Base-by-base conservation (phyloP, 2,888 invertebrate species). In the Drosophila longiperda region DNA sequence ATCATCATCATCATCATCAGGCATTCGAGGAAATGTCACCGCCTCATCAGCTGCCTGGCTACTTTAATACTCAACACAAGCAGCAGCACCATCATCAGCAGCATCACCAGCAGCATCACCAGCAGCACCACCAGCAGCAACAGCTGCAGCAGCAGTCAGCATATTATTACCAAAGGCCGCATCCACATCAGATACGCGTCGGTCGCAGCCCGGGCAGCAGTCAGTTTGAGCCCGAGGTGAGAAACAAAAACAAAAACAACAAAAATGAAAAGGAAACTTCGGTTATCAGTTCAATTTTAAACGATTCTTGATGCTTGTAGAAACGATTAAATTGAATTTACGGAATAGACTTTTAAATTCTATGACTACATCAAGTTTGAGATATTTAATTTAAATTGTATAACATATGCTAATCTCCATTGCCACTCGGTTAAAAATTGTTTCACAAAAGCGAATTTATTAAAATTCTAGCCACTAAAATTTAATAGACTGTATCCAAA, bases 131-230 rank as follows among this genome's bases (percentile, higher is more conserved):
- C 3, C 71, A 48, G 8, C 40, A 49, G 8, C 49, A 49, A 9
- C 48, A 48, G 26, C 45, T 36, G 34, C 78, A 68, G 9, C 80
- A 75, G 34, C 72, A 68, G 6, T 58, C 78, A 53, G 57, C 69
- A 1, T 70, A 89, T 74, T 81, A 82, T 73, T 84, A 79, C 76
- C 86, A 86, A 62, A 62, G 86, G 11, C 80, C 86, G 42, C 90
- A 90, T 42, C 89, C 91, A 53, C 92, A 91, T 67, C 92, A 92
- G 73, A 93, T 92, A 62, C 92, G 92, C 34, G 82, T 93, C n/a
- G 93, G 92, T 0, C 91, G 92, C 20, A 93, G 92, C 87, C 92
- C 93, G 17, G 91, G 91, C n/a, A 92, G 91, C 71, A 78, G 71
- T 38, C 90, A 91, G 66, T 88, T 88, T 34, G 90, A 91, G 55